A percentile compares a stretch with the other conserved stretches of the same genome.
Evolutionary conservation across 2,888 invertebrate genomes (phyloP).

Genomic region (Apeira syringaria): DNA sequence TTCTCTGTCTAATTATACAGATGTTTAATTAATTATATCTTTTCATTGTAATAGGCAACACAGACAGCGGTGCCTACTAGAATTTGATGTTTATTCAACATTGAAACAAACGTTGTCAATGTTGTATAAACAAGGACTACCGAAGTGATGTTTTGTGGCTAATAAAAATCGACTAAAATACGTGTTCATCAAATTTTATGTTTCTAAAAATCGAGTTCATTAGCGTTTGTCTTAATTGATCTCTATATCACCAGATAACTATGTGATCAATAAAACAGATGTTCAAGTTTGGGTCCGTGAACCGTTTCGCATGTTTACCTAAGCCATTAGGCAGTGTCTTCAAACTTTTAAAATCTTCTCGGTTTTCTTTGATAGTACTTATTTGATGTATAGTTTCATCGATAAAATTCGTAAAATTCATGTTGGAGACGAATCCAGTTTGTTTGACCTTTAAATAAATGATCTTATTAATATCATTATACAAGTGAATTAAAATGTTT

Average conservation of each 20-base stretch:
- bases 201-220: slow-evolving; percentile 7
- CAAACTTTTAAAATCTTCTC: slow-evolving; percentile 7
- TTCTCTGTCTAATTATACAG: too few relatives aligned
- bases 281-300: slow-evolving; percentile 6
- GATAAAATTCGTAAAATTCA: slow-evolving; percentile 52
- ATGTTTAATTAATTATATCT: too few relatives aligned
- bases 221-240: slow-evolving; percentile 13
- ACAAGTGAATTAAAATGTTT: slow-evolving; percentile 46
- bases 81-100: too few relatives aligned
- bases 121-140: too few relatives aligned
- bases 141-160: too few relatives aligned
- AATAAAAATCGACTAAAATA: not conserved
- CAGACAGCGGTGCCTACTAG: too few relatives aligned
- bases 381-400: slow-evolving; percentile 47
- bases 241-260: slow-evolving; percentile 1
- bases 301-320: slow-evolving; percentile 6
- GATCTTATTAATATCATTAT: slow-evolving; percentile 63
- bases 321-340: too few relatives aligned
- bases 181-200: slow-evolving; percentile 1
- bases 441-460: slow-evolving; percentile 71
- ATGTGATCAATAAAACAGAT: slow-evolving; percentile 13
- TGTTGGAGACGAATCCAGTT: slow-evolving; percentile 64
- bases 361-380: slow-evolving; percentile 24
- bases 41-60: too few relatives aligned
- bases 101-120: too few relatives aligned